Percentiles rank a stretch among this genome's conserved stretches.
These are phyloP conservation scores for Ectemnius continuus DNA, from an alignment of 2,888 invertebrate genomes.

Conservation along the genomic window DNA sequence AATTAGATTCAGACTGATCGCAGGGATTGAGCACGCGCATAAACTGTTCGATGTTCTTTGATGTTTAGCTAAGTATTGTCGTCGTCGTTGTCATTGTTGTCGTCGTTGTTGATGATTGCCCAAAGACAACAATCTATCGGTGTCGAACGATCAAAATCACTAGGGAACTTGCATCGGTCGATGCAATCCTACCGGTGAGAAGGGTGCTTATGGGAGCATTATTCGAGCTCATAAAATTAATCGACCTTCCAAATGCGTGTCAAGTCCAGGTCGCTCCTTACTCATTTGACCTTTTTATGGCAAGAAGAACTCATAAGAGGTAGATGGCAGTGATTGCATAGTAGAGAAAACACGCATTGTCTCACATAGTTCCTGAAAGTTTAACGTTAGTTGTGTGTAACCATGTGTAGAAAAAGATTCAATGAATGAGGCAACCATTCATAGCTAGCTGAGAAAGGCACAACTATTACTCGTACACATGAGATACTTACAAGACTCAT, in stretches of 20 bases:
- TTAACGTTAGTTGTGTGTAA: too few relatives aligned
- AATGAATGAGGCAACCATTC: neutral
- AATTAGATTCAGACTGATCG: constrained; percentile 78
- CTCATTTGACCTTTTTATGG: too few relatives aligned
- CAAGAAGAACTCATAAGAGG: neutral
- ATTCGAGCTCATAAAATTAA: too few relatives aligned
- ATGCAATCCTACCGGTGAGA: too few relatives aligned
- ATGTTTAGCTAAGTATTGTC: constrained; percentile 66
- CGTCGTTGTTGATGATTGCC: constrained; percentile 58
- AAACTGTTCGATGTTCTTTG: constrained; percentile 70
- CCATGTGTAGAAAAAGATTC: neutral
- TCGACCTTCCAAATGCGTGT: neutral
- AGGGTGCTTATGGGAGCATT: too few relatives aligned
- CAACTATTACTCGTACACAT: constrained; percentile 28
- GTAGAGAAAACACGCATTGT: too few relatives aligned
- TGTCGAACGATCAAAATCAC: constrained; percentile 7
- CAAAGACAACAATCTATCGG: constrained; percentile 21
- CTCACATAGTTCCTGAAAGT: too few relatives aligned
- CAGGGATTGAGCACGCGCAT: constrained; percentile 74
- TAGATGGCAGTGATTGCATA: too few relatives aligned
- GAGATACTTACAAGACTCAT: constrained; percentile 45
- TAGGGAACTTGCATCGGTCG: too few relatives aligned
- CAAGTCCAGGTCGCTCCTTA: neutral
- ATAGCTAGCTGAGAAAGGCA: neutral
- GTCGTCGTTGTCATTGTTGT: constrained; percentile 56